Conservation (phyloP, 2,113 vertebrate species). For the Apteryx owenii region DNA sequence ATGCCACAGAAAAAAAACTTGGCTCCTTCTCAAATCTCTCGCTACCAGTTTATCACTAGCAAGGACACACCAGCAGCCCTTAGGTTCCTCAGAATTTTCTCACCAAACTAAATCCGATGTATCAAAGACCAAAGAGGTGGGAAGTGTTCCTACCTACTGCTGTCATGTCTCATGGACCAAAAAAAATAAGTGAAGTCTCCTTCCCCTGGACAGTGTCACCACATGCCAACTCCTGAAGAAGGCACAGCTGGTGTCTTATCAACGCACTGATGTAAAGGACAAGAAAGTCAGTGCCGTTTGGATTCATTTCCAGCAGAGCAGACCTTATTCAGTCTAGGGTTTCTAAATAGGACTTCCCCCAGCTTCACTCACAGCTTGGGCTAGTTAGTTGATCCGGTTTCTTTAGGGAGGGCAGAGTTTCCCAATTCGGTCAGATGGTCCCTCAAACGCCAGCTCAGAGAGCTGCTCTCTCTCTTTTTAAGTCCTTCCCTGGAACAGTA, state of each 20-base stretch:
- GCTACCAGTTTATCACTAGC: not conserved
- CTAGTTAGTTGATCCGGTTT: not conserved
- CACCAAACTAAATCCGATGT: not conserved
- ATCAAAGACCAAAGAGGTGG: not conserved
- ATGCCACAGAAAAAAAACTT: not conserved
- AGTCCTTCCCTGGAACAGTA: not conserved
- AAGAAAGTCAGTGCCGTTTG: not conserved
- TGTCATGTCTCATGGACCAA: not conserved
- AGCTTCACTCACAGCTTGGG: accelerated
- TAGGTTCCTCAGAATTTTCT: not conserved
- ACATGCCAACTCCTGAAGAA: not conserved
- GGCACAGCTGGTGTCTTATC: not conserved
- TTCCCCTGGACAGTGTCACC: not conserved
- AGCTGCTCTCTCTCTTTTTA: not conserved
- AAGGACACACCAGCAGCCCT: not conserved
- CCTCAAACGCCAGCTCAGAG: not conserved
- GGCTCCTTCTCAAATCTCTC: not conserved
- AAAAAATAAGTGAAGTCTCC: not conserved
- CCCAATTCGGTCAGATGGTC: accelerated
- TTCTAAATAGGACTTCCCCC: not conserved
- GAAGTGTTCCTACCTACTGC: not conserved
- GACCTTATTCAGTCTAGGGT: not conserved
- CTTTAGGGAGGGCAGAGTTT: not conserved
- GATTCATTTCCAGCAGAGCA: not conserved
- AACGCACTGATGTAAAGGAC: not conserved